phyloP scores from a whole-genome alignment of 2,113 vertebrate species.

The Crotalus tigris region DNA sequence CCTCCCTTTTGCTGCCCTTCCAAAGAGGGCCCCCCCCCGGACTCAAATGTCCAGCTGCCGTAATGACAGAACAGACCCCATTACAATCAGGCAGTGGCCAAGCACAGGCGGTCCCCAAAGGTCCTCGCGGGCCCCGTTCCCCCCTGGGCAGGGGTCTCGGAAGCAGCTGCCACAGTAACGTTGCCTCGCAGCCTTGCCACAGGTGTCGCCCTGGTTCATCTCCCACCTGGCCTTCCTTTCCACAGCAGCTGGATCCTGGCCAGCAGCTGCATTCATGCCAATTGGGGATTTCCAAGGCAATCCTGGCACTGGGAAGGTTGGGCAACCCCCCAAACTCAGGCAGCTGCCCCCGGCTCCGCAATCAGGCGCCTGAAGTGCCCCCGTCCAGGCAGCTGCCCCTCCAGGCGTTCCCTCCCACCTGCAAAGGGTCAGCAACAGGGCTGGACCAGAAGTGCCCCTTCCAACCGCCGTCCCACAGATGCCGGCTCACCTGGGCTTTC shows the following conservation, averaged over 20 bases:
- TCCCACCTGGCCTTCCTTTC: background rate
- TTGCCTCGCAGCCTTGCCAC: background rate
- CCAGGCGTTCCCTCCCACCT: background rate
- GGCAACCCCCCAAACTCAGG: background rate
- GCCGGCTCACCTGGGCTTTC: conserved; percentile 88
- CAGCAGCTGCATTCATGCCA: background rate
- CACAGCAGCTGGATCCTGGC: background rate
- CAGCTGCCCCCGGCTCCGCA: background rate
- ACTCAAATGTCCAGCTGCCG: background rate
- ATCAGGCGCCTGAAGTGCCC: background rate
- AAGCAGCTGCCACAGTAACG: background rate
- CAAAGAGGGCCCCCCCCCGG: background rate
- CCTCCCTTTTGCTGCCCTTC: background rate
- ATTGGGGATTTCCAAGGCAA: background rate
- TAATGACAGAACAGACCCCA: background rate
- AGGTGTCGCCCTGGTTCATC: background rate
- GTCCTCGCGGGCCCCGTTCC: background rate
- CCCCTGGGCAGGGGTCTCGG: background rate
- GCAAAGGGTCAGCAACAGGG: background rate
- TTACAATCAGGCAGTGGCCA: background rate
- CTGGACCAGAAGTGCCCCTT: background rate
- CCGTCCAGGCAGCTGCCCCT: background rate
- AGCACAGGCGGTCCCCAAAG: background rate
- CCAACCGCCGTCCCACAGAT: background rate
- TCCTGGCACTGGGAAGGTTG: background rate